These are phyloP conservation scores for Nebria ingens DNA, from an alignment of 1,140 invertebrate genomes.

Conservation along the genomic window DNA sequence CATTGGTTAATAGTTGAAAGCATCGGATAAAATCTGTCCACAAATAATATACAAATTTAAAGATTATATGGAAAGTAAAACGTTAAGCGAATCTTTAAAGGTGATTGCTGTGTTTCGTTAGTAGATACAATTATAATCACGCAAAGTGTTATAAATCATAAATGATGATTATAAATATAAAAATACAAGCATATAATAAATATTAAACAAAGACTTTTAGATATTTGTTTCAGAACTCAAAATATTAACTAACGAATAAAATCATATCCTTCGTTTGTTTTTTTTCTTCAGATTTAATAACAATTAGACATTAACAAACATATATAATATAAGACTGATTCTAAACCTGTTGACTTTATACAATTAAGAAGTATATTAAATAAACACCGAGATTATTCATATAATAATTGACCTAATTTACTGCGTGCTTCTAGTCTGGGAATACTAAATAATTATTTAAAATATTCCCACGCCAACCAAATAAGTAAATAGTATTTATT, in stretches of 20 bases:
- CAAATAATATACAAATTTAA: not conserved
- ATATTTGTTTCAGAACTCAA: not conserved
- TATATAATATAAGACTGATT: not conserved
- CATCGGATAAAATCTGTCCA: not conserved
- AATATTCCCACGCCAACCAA: not conserved
- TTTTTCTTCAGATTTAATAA: too few relatives aligned
- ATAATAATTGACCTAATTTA: not conserved
- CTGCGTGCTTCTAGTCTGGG: not conserved
- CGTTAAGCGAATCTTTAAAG: too few relatives aligned
- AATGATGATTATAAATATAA: not conserved
- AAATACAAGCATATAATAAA: not conserved
- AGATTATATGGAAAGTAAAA: not conserved
- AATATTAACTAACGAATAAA: not conserved
- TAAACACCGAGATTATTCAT: not conserved
- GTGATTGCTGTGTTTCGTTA: too few relatives aligned
- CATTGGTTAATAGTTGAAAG: not conserved
- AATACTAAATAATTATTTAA: not conserved
- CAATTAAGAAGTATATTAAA: not conserved
- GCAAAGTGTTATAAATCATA: not conserved
- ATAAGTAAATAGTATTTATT: too few relatives aligned
- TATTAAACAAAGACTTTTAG: not conserved
- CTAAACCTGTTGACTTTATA: not conserved
- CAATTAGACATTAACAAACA: not conserved
- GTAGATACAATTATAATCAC: too few relatives aligned
- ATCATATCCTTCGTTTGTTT: too few relatives aligned